Evolutionary conservation across 2,888 invertebrate genomes (phyloP).

Genomic region (Plemyria rubiginata): DNA sequence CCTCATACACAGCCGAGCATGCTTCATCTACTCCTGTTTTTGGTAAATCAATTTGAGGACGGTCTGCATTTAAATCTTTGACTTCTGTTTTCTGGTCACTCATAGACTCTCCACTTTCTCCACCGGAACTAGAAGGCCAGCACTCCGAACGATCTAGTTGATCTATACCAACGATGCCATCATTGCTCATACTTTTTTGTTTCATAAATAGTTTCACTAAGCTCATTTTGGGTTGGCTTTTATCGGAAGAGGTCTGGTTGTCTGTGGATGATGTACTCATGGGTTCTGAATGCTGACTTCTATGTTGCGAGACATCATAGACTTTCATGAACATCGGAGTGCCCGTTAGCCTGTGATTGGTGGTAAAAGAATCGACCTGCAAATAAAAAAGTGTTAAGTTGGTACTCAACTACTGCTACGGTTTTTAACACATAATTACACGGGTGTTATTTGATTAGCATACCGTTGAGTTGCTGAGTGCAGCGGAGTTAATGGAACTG

Average conservation of each 20-base stretch:
- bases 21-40: conserved; percentile 79
- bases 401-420: conserved; percentile 15
- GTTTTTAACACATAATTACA: conserved; percentile 36
- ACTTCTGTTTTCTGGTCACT: conserved; percentile 73
- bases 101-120: conserved; percentile 85
- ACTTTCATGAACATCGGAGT: conserved; percentile 79
- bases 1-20: conserved; percentile 69
- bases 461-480: conserved; percentile 89
- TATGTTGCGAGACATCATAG: conserved; percentile 78
- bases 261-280: conserved; percentile 83
- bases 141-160: conserved; percentile 90
- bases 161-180: conserved; percentile 90
- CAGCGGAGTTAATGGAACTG: conserved; percentile 81
- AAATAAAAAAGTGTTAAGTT: conserved; percentile 52
- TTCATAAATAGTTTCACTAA: conserved; percentile 95
- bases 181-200: conserved; percentile 93
- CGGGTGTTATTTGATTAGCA: conserved; percentile 55
- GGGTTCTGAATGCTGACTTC: conserved; percentile 80
- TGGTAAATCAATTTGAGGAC: conserved; percentile 83
- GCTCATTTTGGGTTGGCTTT: conserved; percentile 88
- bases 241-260: conserved; percentile 77
- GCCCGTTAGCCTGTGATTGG: conserved; percentile 75
- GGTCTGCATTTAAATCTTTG: conserved; percentile 57
- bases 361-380: conserved; percentile 80
- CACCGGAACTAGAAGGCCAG: conserved; percentile 89